Base-by-base conservation (phyloP, 2,888 invertebrate genomes). In the Gryllus longicercus region DNA sequence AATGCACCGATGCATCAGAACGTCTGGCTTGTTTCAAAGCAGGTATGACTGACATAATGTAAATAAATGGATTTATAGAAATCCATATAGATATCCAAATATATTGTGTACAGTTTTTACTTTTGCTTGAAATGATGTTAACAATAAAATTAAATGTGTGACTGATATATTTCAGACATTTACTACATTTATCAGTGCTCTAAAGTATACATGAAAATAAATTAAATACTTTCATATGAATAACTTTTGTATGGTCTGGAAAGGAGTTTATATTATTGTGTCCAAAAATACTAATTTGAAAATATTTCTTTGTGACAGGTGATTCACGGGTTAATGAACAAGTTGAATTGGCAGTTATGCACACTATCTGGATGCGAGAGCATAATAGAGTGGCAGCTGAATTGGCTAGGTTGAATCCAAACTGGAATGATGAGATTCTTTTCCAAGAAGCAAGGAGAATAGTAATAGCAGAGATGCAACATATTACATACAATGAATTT, bases 11-110 rank as follows among this genome's bases (percentile, higher is more conserved):
- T 21, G 87, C 87, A 80, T 90, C 90, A 50, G 88, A 90, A 77
- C 91, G 91, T 51, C 90, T 90, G 1, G 90, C 92, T 21, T 94
- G 94, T 84, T 94, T 94, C 84, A 89, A 89, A 82, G 91, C 93
- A 84, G 92, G 92, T 92, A 85, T 82, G 82, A 82, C 50, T 21
- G 14, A 4, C 21, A n/a, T 23, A 25, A 21, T 38, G 38, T 38
- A 38, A 63, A n/a, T 63, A 63, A 18, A 63, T 3, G 10, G 8
- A 38, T 38, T 38, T 8, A 38, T 38, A 8, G 38, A 38, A 38
- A 8, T 8, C 38, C 38, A 38, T 8, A 38, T 38, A 8, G 38
- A 38, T 8, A 8, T 8, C 38, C 38, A 38, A 38, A 38, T 38
- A 38, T 5, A 38, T 38, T 38, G 1, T 38, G 38, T 38, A 38